These are phyloP conservation scores for Notospermus geniculatus DNA, from an alignment of 1,140 invertebrate genomes.

Conservation along the genomic window DNA sequence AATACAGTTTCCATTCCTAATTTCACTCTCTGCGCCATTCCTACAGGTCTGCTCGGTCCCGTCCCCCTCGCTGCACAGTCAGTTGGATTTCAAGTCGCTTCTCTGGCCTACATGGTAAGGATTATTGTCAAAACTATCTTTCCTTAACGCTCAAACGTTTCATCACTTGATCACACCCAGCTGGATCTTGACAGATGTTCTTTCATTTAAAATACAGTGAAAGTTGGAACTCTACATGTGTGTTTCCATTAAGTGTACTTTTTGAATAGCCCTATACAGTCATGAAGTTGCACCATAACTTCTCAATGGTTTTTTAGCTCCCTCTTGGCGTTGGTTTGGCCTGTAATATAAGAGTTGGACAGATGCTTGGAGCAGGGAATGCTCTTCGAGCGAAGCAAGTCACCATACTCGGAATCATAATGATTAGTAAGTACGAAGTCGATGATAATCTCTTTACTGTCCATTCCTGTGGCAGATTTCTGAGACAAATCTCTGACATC, in stretches of 20 bases:
- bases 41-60: neutral
- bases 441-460: too few species aligned
- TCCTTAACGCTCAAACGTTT: neutral
- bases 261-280: too few species aligned
- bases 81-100: slow-evolving; percentile 17
- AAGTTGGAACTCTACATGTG: too few species aligned
- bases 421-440: slow-evolving; percentile 11
- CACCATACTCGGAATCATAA: slow-evolving; percentile 12
- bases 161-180: too few species aligned
- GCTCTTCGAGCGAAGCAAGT: slow-evolving; percentile 14
- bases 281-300: too few species aligned
- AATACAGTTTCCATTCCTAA: neutral
- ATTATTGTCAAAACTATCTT: neutral
- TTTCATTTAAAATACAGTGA: too few species aligned
- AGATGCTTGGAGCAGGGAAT: slow-evolving; percentile 20
- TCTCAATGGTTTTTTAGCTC: slow-evolving; percentile 13
- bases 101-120: slow-evolving; percentile 11
- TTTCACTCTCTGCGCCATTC: neutral
- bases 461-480: too few species aligned
- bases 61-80: slow-evolving; percentile 19
- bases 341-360: slow-evolving; percentile 21
- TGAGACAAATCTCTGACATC: too few species aligned
- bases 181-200: too few species aligned
- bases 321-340: slow-evolving; percentile 24
- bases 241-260: too few species aligned